Evolutionary conservation across 2,113 vertebrate genomes (phyloP), one percentile per base, ranked within the genome.

Genomic region (Pachyramphus minor): DNA sequence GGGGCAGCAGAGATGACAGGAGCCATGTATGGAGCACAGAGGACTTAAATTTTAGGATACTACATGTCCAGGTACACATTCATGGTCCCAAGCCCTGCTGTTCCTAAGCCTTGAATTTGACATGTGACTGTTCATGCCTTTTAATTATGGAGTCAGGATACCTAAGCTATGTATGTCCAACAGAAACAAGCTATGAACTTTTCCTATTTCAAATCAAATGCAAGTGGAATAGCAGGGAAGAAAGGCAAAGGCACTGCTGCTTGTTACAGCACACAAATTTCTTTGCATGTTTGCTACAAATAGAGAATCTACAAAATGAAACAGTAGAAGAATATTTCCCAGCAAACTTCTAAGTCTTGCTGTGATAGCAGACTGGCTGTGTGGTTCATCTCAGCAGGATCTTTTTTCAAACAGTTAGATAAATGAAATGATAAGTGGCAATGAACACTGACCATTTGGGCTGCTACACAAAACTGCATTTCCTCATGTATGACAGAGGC

Each of bases 401-500:
- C 11, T 42, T 47, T 47, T 80, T 74, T 23, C n/a, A 31, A 60
- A 35, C 6, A 68, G 9, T 74, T 39, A 62, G 15, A n/a, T 22
- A 56, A 68, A 63, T 19, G 9, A 56, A 53, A 73, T 21, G 10
- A 35, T 10, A 4, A 24, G 10, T 62, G 45, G 14, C 13, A 71
- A 53, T 14, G 24, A 74, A 30, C 21, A 35, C 23, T 30, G 22
- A 16, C 47, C 6, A 9, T 62, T 59, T 67, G 44, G 33, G 42
- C 24, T 87, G 47, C 23, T 67, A 23, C 12, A 53, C 39, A 24
- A 8, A 49, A 69, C 58, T 16, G 6, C 4, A 31, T 41, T 10
- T 5, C 2, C 12, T 69, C 4, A 1, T 3, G 6, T 24, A 22
- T 16, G 18, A 62, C 27, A 62, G 17, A 47, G 18, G 7, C 2